Evolutionary conservation across 2,888 invertebrate genomes (phyloP).

Genomic region (Eristalis arbustorum): DNA sequence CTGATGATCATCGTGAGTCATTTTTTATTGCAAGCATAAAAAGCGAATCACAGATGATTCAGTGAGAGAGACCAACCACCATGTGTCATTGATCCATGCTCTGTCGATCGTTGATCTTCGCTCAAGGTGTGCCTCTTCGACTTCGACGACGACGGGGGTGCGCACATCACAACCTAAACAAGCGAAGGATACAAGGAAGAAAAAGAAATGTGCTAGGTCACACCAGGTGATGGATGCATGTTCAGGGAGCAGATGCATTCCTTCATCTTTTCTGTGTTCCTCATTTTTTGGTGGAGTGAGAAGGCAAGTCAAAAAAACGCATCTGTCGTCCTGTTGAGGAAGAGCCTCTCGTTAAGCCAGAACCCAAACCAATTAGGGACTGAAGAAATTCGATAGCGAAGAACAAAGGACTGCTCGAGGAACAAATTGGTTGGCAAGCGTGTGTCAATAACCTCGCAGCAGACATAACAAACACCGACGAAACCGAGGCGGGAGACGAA

Average conservation of each 20-base stretch:
- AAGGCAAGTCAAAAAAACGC: constrained; percentile 37
- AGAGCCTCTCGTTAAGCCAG: constrained; percentile 25
- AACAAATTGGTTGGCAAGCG: constrained; percentile 25
- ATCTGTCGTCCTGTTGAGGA: constrained; percentile 39
- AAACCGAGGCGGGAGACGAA: neutral
- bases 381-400: constrained; percentile 52
- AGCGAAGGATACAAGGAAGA: neutral
- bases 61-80: neutral
- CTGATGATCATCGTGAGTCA: constrained; percentile 22
- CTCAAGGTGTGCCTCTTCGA: neutral
- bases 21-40: constrained; percentile 3
- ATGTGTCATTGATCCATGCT: neutral
- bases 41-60: neutral
- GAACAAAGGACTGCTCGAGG: constrained; percentile 50
- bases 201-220: neutral
- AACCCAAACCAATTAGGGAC: constrained; percentile 32
- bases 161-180: neutral
- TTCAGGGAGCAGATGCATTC: constrained; percentile 53
- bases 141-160: neutral
- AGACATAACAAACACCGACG: constrained; percentile 49
- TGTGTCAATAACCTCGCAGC: constrained; percentile 62
- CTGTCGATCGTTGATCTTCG: constrained; percentile 1
- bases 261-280: constrained; percentile 16
- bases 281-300: neutral
- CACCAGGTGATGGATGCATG: constrained; percentile 63